Evolutionary conservation across 1,140 invertebrate genomes (phyloP), one percentile per base, ranked within the genome.

Genomic region (Elysia chlorotica): DNA sequence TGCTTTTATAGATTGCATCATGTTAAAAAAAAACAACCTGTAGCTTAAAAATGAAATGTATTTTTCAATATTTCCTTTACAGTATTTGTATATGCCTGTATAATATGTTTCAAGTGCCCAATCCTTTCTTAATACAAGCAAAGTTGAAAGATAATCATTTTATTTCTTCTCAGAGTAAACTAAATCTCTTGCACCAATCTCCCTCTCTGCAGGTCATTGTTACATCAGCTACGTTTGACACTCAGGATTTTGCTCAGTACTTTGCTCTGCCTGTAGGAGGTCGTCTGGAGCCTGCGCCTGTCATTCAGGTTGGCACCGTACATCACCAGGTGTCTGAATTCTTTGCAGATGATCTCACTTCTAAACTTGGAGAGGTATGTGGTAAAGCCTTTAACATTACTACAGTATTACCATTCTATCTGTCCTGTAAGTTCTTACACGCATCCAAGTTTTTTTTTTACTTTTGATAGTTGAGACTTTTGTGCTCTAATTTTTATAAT

Each of bases 141-240:
- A 48, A 48, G 10, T 48, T 48, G 10, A 14, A n/a, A 48, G 41
- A 14, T 48, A 48, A 48, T n/a, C 10, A n/a, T 48, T 48, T 14
- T 48, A 48, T 14, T 48, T 48, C 41, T 48, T 14, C 41, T n/a
- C n/a, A n/a, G 10, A 14, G 41, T 48, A 14, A 10, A 48, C 41
- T 48, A 48, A 48, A 48, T 48, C 41, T 10, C 41, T 48, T 48
- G 41, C n/a, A n/a, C n/a, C n/a, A n/a, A n/a, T n/a, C n/a, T n/a
- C n/a, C n/a, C n/a, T n/a, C 30, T 30, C 4, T 41, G 1, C 67
- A 81, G 80, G 75, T 87, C 36, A 77, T 88, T 2, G 77, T 88
- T 57, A 88, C 87, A 86, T 88, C 86, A 6, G 87, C 87, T 28
- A 88, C 87, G 56, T 79, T 88, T 73, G 82, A 87, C 31, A 83